Conservation (phyloP, 2,113 vertebrate genomes). For the Petaurus breviceps region DNA sequence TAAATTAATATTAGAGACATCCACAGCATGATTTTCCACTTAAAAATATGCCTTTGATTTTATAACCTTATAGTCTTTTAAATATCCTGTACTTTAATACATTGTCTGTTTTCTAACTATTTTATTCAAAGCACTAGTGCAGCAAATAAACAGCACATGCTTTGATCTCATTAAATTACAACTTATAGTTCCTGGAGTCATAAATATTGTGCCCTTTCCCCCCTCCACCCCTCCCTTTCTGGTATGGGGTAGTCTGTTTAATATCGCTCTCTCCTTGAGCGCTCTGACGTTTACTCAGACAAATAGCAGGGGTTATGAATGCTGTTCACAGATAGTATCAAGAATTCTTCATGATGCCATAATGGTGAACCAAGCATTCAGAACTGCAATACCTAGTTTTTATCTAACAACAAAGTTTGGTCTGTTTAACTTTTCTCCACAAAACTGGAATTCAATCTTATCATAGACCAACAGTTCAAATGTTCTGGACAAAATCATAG, state of each 20-base stretch:
- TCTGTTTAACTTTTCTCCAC: constrained; percentile 87
- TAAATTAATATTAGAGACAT: constrained; percentile 82
- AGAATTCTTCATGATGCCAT: constrained; percentile 86
- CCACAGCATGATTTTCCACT: constrained; percentile 71
- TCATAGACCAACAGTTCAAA: constrained; percentile 83
- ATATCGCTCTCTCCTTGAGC: constrained; percentile 88
- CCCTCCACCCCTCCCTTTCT: constrained; percentile 82
- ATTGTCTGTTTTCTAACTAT: constrained; percentile 79
- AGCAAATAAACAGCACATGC: constrained; percentile 86
- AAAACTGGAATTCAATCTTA: constrained; percentile 86
- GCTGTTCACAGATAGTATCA: constrained; percentile 87
- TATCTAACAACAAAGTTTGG: constrained; percentile 86
- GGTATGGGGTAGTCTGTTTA: constrained; percentile 88
- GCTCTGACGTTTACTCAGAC: constrained; percentile 88
- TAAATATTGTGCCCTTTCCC: constrained; percentile 87
- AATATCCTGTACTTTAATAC: constrained; percentile 75
- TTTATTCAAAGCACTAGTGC: constrained; percentile 81
- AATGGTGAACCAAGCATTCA: constrained; percentile 82
- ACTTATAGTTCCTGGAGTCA: constrained; percentile 86
- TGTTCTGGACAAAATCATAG: constrained; percentile 88
- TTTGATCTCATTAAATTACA: constrained; percentile 91
- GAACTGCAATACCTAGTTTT: constrained; percentile 82
- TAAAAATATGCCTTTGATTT: constrained; percentile 81
- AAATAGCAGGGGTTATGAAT: constrained; percentile 89
- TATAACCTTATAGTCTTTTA: constrained; percentile 78